Evolutionary conservation across 2,797 vertebrate genomes (phyloP).

Genomic region (Streptopelia turtur): DNA sequence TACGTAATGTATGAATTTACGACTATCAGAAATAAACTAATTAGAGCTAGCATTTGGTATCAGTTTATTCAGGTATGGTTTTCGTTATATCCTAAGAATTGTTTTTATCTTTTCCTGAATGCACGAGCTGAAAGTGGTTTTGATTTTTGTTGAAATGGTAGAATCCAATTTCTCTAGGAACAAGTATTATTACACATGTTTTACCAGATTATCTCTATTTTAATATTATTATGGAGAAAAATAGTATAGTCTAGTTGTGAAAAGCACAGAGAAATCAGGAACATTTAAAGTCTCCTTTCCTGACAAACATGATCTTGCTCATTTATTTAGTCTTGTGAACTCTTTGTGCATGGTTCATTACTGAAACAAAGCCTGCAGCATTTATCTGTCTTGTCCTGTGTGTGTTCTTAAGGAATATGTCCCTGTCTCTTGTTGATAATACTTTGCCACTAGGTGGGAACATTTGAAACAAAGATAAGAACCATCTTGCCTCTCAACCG

Average conservation of each 20-base stretch:
- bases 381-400: neutral
- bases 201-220: neutral
- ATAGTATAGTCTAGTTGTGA: neutral
- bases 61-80: neutral
- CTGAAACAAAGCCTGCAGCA: neutral
- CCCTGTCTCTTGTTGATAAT: conserved; percentile 22
- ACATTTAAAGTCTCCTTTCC: neutral
- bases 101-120: neutral
- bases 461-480: conserved; percentile 32
- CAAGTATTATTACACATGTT: neutral
- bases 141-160: neutral
- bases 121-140: neutral
- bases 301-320: neutral
- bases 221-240: neutral
- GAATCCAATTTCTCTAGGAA: neutral
- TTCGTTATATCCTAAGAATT: neutral
- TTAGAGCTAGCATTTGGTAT: neutral
- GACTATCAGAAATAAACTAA: neutral
- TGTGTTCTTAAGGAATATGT: neutral
- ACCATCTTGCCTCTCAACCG: neutral
- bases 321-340: neutral
- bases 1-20: too few species aligned
- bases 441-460: conserved; percentile 57
- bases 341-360: neutral
- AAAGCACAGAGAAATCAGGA: neutral